Evolutionary conservation across 1,140 invertebrate genomes (phyloP), one percentile per base, ranked within the genome.

Genomic region (Neuroterus valhalla): DNA sequence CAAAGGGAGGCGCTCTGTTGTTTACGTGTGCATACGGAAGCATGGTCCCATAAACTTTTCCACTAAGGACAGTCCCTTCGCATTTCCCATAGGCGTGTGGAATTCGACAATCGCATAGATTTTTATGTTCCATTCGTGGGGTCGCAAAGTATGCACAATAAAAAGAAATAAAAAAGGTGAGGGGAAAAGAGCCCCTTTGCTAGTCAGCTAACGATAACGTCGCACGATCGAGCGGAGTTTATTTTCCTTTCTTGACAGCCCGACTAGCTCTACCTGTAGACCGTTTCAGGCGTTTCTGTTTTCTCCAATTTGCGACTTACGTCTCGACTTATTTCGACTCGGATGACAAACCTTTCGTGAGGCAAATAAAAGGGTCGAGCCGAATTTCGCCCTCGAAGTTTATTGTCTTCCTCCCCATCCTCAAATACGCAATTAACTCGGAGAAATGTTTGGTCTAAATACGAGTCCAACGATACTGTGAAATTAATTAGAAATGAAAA

Each of bases 161-260:
- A 71, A 77, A 68, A 72, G 44, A 42, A 50, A 66, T 70, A 74
- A 68, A 74, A 69, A 74, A 73, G 71, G 45, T 52, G 31, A 69
- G 75, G 77, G 76, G 72, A 75, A 75, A 80, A 76, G 74, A 75
- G 71, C 76, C 75, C 72, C 10, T 48, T 62, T 50, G 66, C 17
- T 52, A 62, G 21, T 68, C 71, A 52, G 23, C 62, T 66, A 68
- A 72, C 74, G 76, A 76, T 78, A 80, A 76, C 75, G 71, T 75
- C 74, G 75, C 76, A 73, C 67, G 74, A 78, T 80, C 72, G 68
- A 72, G 55, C 50, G 67, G 74, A 78, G 76, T 80, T 76, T 76
- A 80, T 80, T 80, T 75, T 80, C 69, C 77, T 80, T 78, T 72
- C 50, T 31, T 71, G 78, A 79, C 74, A 76, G 67, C 72, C 68